Conservation (phyloP, 1,140 invertebrate species). For the Stegodyphus dumicola region DNA sequence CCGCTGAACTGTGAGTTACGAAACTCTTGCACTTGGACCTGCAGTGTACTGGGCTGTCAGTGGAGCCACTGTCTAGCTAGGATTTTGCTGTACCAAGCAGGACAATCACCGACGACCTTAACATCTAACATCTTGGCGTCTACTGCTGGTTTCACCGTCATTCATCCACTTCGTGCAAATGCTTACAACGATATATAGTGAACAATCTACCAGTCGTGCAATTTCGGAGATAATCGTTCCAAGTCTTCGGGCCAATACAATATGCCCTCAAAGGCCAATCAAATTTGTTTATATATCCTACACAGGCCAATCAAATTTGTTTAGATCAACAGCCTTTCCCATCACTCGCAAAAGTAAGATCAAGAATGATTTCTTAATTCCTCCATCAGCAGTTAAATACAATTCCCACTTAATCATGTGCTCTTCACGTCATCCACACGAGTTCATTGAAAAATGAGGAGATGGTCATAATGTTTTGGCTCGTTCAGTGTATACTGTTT, state of each 20-base stretch:
- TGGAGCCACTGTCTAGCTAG: no score
- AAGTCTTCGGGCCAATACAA: background rate
- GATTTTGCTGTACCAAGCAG: no score
- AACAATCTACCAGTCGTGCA: background rate
- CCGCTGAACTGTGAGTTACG: no score
- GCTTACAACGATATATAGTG: background rate
- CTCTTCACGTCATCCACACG: background rate
- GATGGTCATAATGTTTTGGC: no score
- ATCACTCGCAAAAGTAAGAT: background rate
- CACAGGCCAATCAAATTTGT: background rate
- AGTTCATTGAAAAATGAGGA: background rate
- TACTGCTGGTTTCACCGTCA: no score
- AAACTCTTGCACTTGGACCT: no score
- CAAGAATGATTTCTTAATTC: background rate
- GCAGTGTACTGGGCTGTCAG: no score
- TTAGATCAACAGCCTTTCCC: background rate
- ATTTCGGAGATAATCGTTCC: no score
- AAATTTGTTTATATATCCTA: background rate
- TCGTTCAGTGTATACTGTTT: no score
- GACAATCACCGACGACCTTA: no score
- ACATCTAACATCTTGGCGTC: background rate
- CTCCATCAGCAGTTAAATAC: background rate
- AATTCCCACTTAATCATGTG: no score
- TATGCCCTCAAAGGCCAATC: background rate
- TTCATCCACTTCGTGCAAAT: background rate